Evolutionary conservation across 2,113 vertebrate species (phyloP).

Genomic region (Mionectes macconnelli): DNA sequence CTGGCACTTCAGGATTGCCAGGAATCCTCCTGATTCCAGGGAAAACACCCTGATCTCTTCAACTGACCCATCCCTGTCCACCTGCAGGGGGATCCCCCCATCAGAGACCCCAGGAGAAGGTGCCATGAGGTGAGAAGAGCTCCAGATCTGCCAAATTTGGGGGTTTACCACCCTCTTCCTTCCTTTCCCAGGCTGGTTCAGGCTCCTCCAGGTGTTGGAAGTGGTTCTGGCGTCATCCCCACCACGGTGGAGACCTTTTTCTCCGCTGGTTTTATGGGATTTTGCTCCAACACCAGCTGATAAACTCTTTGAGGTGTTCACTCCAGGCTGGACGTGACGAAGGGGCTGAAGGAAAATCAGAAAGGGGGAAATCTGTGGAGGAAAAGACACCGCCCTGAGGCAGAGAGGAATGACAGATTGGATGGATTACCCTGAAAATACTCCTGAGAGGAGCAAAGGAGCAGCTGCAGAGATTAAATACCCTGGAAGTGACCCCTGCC

Average conservation of each 20-base stretch:
- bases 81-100: background rate
- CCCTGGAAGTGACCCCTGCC: background rate
- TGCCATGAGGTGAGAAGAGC: background rate
- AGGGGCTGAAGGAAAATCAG: background rate
- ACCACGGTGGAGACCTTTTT: fast-evolving
- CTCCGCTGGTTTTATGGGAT: background rate
- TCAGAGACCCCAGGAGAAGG: background rate
- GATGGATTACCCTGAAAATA: background rate
- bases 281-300: background rate
- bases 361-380: background rate
- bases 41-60: too few species aligned
- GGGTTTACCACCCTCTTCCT: background rate
- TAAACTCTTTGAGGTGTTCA: background rate
- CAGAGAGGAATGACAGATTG: background rate
- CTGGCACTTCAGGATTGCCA: background rate
- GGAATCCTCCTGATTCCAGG: background rate
- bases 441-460: background rate
- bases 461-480: background rate
- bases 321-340: background rate
- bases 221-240: background rate
- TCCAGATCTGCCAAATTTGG: too few species aligned
- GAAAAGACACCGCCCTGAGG: background rate
- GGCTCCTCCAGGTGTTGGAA: background rate
- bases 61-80: fast-evolving
- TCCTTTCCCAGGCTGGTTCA: background rate